Base-by-base conservation (phyloP, 2,888 invertebrate species). In the Alitta virens region DNA sequence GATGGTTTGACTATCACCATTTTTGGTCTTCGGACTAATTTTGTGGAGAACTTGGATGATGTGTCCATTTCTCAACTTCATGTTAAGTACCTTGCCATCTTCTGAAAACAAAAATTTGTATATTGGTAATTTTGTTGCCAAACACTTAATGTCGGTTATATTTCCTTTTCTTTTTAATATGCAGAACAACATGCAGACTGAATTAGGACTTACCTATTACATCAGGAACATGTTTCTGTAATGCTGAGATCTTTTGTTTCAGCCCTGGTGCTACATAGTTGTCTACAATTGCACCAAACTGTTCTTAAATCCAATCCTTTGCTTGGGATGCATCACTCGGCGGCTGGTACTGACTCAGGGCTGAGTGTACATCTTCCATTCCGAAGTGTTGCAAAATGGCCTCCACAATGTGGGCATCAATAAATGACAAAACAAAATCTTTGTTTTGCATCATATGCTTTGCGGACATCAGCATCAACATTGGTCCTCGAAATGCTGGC, bases 391-490 rank as follows among this genome's bases (percentile, higher is more conserved):
- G 57, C 16, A 63, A 21, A 12, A 62, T 24, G 9, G 59, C 62
- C 56, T 67, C 68, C 5, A 64, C 52, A 24, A 70, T 61, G 42
- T 69, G 56, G 7, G 55, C 55, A 21, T 69, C 62, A 12, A 62
- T 54, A 27, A 60, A 52, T 1, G 66, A 65, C 9, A 65, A n/a
- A 23, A 66, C 27, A 25, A 65, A 67, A 23, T 68, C 67, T 60
- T 67, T 67, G 56, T 70, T n/a, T 65, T 1, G 50, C 59, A 42
- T 67, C 64, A 51, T 65, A 69, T 5, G 62, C 58, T 12, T 62
- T 56, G 14, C 60, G 67, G 2, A 67, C 63, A 59, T 67, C 61
- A 33, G 23, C 26, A 24, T 58, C 23, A 14, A 70, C 70, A 55
- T 38, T 52, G 7, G 49, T 62, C 52, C 68, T 55, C 18, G 49